A percentile compares a stretch with the other conserved stretches of the same genome.
phyloP scores from a whole-genome alignment of 2,797 vertebrate species.

The Anolis apletophallus region DNA sequence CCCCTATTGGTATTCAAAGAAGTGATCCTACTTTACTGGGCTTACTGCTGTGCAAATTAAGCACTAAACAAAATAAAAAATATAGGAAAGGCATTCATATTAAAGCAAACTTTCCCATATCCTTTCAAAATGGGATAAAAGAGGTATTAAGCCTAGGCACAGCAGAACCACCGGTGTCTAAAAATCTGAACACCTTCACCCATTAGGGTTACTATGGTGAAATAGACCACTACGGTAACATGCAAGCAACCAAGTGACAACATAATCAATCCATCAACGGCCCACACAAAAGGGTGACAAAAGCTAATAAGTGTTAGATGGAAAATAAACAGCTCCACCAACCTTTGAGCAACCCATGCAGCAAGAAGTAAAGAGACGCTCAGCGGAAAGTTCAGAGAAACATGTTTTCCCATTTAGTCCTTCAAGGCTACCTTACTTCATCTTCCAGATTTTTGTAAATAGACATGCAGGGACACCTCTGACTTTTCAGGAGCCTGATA shows the following conservation, averaged over 20 bases:
- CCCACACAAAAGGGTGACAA: constrained; percentile 30
- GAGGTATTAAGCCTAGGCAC: not conserved
- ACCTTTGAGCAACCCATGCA: not conserved
- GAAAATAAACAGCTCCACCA: constrained; percentile 23
- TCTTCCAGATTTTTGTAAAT: not conserved
- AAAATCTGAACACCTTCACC: not conserved
- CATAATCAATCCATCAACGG: constrained; percentile 17
- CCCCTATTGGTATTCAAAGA: not conserved
- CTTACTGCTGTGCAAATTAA: constrained; percentile 26
- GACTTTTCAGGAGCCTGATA: not conserved
- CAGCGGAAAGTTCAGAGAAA: not conserved
- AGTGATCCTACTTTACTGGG: not conserved
- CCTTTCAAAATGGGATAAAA: not conserved
- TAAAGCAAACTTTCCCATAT: not conserved
- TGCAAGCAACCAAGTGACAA: constrained; percentile 20
- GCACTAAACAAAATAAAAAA: not conserved
- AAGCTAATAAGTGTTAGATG: constrained; percentile 14
- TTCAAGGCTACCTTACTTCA: not conserved
- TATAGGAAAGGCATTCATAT: not conserved
- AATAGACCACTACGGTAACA: not conserved
- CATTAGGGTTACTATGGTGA: constrained; percentile 1
- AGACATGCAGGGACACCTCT: not conserved
- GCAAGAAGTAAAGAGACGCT: constrained; percentile 1
- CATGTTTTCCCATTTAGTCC: not conserved
- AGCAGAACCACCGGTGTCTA: not conserved